Base-by-base conservation (phyloP, 64 coral and sea anemone species). In the Montipora cactus region DNA sequence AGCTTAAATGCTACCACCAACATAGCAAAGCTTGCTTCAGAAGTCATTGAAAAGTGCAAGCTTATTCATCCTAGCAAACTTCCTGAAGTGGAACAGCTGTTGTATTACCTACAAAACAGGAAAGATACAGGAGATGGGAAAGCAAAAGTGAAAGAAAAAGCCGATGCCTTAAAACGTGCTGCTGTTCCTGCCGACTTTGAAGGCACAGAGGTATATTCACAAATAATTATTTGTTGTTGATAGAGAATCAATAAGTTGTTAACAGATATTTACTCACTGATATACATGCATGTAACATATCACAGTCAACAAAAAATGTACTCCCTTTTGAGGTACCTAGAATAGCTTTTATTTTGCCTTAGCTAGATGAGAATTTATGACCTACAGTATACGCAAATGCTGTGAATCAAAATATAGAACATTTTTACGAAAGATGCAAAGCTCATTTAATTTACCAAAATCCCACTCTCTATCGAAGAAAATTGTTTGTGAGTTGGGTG, bases 11-110 rank as follows among this genome's bases (percentile, higher is more conserved):
- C 95, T 28, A 96, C 89, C 53, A 96, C 98, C 19, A 96, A 96
- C n/a, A 94, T 99, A 58, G 89, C 86, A 81, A 93, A 90, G 15
- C 71, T 99, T 71, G 94, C 98, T 81, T 87, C 96, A 77, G 95
- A 99, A 76, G 89, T 99, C 48, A 96, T 99, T 78, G 98, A 96
- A 87, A 99, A 99, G 86, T 99, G 98, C 68, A 99, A 96, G 78
- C 92, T 99, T 18, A 99, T 99, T 88, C 98, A 99, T 64, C 98
- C 98, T 21, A 94, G 89, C 44, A 99, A 99, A 19, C 61, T 99
- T 61, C 98, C 98, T 28, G 98, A 99, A 81, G 98, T 99, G 9
- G 98, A 99, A 21, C 98, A 99, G 77, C 67, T 99, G 10, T 49
- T 99, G 7, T 99, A 96, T 84, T 99, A 99, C 55, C 57, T 99